Conservation (phyloP, 2,113 vertebrate genomes). For the Capreolus pygargus region DNA sequence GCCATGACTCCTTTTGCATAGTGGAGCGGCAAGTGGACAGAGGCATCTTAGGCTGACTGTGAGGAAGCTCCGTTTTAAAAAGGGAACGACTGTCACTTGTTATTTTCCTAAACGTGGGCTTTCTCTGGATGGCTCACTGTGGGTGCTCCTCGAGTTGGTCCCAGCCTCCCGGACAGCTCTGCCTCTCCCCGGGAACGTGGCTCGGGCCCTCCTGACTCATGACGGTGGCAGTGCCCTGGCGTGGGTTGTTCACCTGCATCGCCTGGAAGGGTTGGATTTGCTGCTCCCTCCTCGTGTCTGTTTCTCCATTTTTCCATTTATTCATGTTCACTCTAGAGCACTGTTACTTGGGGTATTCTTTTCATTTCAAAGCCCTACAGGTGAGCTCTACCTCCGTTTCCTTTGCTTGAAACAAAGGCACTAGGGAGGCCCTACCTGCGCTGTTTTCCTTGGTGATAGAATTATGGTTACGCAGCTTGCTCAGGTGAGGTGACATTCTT, state of each 20-base stretch:
- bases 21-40: neutral
- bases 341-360: neutral
- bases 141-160: neutral
- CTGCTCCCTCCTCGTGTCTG: neutral
- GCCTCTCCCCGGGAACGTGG: neutral
- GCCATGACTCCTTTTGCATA: neutral
- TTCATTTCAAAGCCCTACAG: neutral
- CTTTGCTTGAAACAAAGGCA: neutral
- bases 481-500: neutral
- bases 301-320: neutral
- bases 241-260: rapidly evolving
- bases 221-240: rapidly evolving
- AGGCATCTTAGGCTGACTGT: neutral
- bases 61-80: neutral
- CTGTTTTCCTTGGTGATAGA: neutral
- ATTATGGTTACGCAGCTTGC: neutral
- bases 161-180: neutral
- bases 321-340: neutral
- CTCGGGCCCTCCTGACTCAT: rapidly evolving
- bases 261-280: neutral
- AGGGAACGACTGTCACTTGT: neutral
- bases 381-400: neutral
- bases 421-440: neutral
- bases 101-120: neutral
- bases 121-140: neutral